Evolutionary conservation across 2,113 vertebrate species (phyloP), one percentile per base, ranked within the genome.

Genomic region (Tragelaphus buxtoni): DNA sequence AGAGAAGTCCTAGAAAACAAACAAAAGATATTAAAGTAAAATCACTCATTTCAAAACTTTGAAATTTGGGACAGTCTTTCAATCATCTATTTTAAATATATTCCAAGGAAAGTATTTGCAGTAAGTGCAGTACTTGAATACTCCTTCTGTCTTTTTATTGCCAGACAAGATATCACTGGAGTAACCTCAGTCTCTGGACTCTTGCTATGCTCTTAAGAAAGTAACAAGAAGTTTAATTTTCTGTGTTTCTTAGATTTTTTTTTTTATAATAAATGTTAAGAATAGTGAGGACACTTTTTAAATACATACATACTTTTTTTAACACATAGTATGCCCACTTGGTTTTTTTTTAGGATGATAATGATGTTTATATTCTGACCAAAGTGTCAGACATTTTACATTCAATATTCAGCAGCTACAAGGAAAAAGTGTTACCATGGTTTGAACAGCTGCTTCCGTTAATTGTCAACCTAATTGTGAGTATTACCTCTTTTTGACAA

Each of bases 311-410:
- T 74, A 74, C 69, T 74, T 42, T 26, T 74, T 74, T 74, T 74
- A 42, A 42, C 22, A 26, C 22, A 7, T 42, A 11, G 2, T 60
- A 26, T 88, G 11, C 56, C 10, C 90, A 35, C 16, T 87, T 76
- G 80, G n/a, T 22, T 87, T 60, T 28, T 28, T 98, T 82, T 96
- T 97, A 99, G 99, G 99, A 99, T 98, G 99, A 99, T 96, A 99
- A 99, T 45, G 99, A 99, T 1, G 99, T 99, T 96, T 99, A 99
- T 99, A 99, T 99, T 98, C 98, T 99, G 97, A 99, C 99, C 97
- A 99, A 99, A 99, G 99, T 99, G 94, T 99, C 99, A 0, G 99
- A 99, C 97, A 99, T 99, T 98, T 99, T 99, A 98, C 99, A 99
- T 98, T 99, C 99, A 0, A 99, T 99, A 98, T 99, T 99, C 99